A percentile compares a stretch with the other conserved stretches of the same genome.
Conservation (phyloP, 1,140 invertebrate species). For the Halotydeus destructor region DNA sequence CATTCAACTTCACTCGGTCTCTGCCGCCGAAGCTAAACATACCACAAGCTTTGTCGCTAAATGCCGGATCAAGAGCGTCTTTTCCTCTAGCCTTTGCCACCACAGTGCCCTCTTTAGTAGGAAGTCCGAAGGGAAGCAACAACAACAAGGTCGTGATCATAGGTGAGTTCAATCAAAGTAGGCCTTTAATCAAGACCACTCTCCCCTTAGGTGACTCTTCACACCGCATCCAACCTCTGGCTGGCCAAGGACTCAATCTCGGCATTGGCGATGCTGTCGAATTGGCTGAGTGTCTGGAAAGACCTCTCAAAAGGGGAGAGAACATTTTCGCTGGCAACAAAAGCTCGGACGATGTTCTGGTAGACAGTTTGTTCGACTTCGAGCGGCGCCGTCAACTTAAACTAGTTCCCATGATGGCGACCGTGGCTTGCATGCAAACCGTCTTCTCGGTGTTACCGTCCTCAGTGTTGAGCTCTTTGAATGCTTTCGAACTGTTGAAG, state of each 20-base stretch:
- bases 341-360: not conserved
- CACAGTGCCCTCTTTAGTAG: slow-evolving; percentile 10
- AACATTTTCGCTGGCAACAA: slow-evolving; percentile 21
- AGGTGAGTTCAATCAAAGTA: slow-evolving; percentile 20
- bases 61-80: slow-evolving; percentile 41
- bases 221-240: slow-evolving; percentile 84
- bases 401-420: slow-evolving; percentile 13
- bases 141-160: slow-evolving; percentile 17
- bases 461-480: slow-evolving; percentile 1
- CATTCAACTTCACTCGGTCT: not conserved
- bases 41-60: slow-evolving; percentile 45
- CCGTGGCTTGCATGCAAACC: slow-evolving; percentile 11
- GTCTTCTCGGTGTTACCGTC: slow-evolving; percentile 8
- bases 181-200: not conserved
- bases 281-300: slow-evolving; percentile 42
- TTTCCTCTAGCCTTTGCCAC: slow-evolving; percentile 73
- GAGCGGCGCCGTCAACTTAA: slow-evolving; percentile 9
- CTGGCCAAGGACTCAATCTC: slow-evolving; percentile 90
- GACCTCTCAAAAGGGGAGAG: slow-evolving; percentile 46
- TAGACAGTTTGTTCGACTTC: slow-evolving; percentile 6
- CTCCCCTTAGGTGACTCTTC: slow-evolving; percentile 47
- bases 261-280: slow-evolving; percentile 76
- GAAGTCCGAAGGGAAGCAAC: not conserved
- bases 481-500: slow-evolving; percentile 7
- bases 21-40: slow-evolving; percentile 25